Conservation (phyloP, 2,888 invertebrate species). For the Tiliacea citrago region DNA sequence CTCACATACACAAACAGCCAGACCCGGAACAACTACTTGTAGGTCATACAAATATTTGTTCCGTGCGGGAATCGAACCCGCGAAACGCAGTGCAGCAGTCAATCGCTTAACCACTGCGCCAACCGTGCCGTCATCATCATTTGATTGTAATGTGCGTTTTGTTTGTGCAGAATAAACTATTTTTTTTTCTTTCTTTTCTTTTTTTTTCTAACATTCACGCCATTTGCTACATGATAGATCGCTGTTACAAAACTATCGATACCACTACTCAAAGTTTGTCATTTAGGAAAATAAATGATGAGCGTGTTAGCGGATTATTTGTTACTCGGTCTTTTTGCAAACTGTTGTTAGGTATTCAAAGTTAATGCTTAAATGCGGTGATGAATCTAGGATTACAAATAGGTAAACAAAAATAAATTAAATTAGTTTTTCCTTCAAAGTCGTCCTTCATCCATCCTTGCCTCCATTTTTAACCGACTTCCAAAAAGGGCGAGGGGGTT, state of each 20-base stretch:
- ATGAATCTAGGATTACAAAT: neutral
- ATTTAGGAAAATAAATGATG: slow-evolving; percentile 35
- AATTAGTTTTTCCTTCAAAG: neutral
- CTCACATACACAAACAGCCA: no score
- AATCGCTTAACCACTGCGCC: no score
- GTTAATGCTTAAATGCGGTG: neutral
- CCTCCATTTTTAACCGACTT: neutral
- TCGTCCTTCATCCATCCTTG: neutral
- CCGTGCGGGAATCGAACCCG: no score
- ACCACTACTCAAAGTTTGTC: slow-evolving; percentile 34
- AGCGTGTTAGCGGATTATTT: slow-evolving; percentile 29
- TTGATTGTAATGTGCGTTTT: no score
- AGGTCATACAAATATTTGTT: no score
- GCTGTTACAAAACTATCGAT: slow-evolving; percentile 42
- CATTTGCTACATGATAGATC: slow-evolving; percentile 38
- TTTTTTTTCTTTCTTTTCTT: no score
- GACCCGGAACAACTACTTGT: no score
- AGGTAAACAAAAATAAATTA: neutral
- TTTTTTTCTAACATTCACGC: slow-evolving; percentile 27
- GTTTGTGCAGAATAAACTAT: no score
- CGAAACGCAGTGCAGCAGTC: no score
- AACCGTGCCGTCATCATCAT: no score
- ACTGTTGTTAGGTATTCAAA: neutral
- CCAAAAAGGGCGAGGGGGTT: no score
- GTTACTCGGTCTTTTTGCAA: neutral